Conservation (phyloP, 2,888 invertebrate species). For the Nysson spinosus region DNA sequence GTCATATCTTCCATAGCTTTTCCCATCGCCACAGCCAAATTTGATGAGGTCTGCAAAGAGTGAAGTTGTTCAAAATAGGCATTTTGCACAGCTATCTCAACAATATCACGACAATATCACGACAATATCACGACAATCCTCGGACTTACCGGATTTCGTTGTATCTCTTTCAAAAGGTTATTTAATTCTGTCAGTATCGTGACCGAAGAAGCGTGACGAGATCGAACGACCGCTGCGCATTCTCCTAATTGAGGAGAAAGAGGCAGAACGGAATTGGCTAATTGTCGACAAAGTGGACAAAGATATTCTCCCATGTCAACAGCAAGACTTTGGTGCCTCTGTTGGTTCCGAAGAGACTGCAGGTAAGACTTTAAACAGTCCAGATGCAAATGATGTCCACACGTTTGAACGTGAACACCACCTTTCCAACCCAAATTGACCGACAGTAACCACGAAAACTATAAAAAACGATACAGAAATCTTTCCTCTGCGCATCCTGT, state of each 20-base stretch:
- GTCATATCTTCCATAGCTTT: constrained; percentile 97
- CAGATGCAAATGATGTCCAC: constrained; percentile 97
- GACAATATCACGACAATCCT: too few relatives aligned
- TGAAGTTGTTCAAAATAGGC: too few relatives aligned
- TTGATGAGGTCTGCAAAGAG: constrained; percentile 81
- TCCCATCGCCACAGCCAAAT: constrained; percentile 91
- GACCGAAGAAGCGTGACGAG: constrained; percentile 79
- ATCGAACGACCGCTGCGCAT: constrained; percentile 82
- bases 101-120: too few relatives aligned
- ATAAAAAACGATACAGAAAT: neutral
- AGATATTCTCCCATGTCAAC: constrained; percentile 92
- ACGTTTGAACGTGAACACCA: constrained; percentile 95
- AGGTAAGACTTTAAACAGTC: constrained; percentile 96
- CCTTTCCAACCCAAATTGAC: constrained; percentile 93
- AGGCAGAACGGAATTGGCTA: constrained; percentile 93
- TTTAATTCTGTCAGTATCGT: constrained; percentile 78
- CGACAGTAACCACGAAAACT: constrained; percentile 88
- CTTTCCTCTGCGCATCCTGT: too few relatives aligned
- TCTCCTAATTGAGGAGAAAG: constrained; percentile 86
- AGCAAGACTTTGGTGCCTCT: constrained; percentile 86
- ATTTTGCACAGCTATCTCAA: neutral
- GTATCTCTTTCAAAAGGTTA: constrained; percentile 84
- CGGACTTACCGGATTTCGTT: constrained; percentile 81
- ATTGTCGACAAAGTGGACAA: constrained; percentile 96
- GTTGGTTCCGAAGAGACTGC: constrained; percentile 88